A percentile compares a stretch with the other conserved stretches of the same genome.
These are phyloP conservation scores for Sclerodermus sp. DNA, from an alignment of 2,888 invertebrate species.

Conservation along the genomic window DNA sequence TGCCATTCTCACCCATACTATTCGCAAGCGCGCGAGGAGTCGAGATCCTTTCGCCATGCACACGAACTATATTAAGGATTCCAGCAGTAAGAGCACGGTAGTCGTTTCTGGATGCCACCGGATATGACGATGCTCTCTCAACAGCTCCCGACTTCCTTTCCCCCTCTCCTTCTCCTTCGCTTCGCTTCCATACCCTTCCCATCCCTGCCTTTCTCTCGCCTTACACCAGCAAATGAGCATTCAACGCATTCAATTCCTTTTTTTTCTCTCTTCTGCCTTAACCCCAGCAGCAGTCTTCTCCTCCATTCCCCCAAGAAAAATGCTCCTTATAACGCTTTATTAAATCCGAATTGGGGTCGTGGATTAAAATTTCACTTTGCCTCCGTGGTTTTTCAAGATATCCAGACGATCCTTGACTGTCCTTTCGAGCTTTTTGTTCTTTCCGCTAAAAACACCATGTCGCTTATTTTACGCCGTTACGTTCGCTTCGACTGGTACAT, in stretches of 20 bases:
- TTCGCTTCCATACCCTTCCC: not conserved
- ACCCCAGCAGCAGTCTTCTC: not conserved
- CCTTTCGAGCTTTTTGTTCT: no score
- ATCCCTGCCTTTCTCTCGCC: not conserved
- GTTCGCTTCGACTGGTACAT: no score
- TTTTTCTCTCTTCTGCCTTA: slow-evolving; percentile 5
- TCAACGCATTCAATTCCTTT: slow-evolving; percentile 29
- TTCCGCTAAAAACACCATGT: no score
- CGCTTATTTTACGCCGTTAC: no score
- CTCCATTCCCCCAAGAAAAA: no score
- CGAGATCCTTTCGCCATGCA: slow-evolving; percentile 23
- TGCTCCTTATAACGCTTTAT: no score
- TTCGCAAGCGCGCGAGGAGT: slow-evolving; percentile 10
- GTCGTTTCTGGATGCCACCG: slow-evolving; percentile 23
- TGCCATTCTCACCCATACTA: slow-evolving; percentile 32
- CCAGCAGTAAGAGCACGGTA: slow-evolving; percentile 25
- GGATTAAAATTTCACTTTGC: no score
- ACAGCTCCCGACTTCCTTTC: not conserved
- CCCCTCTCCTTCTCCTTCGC: not conserved
- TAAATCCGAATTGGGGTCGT: no score
- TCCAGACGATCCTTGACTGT: no score
- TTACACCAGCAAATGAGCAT: slow-evolving; percentile 49
- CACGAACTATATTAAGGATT: slow-evolving; percentile 51
- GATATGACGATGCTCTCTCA: slow-evolving; percentile 4
- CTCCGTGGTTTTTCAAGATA: no score